Evolutionary conservation across 2,888 invertebrate genomes (phyloP).

Genomic region (Dastarcus helophoroides): DNA sequence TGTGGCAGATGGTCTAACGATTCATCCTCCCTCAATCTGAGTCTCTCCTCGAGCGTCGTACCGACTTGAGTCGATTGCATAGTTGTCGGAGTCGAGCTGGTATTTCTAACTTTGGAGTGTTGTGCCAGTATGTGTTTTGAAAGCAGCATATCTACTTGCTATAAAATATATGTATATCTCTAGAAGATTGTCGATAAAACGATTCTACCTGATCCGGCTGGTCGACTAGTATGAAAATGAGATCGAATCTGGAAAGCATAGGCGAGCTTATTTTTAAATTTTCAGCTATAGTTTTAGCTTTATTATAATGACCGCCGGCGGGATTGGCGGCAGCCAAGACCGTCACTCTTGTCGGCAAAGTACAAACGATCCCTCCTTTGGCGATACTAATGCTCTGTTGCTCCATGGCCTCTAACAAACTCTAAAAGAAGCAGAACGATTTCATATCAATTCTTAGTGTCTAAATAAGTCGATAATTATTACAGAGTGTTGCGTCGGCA

Average conservation of each 20-base stretch:
- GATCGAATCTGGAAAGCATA: slow-evolving; percentile 81
- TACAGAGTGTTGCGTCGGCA: slow-evolving; percentile 62
- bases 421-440: background rate
- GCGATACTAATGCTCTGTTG: slow-evolving; percentile 84
- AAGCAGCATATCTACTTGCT: slow-evolving; percentile 63
- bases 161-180: slow-evolving; percentile 20
- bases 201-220: slow-evolving; percentile 62
- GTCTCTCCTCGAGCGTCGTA: slow-evolving; percentile 48
- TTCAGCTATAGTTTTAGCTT: slow-evolving; percentile 75
- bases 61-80: too few relatives aligned
- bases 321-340: slow-evolving; percentile 92
- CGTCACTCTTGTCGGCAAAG: slow-evolving; percentile 70
- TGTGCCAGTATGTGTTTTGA: slow-evolving; percentile 76
- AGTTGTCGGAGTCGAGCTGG: too few relatives aligned
- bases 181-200: slow-evolving; percentile 2
- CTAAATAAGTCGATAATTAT: slow-evolving; percentile 9
- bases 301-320: slow-evolving; percentile 76
- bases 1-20: slow-evolving; percentile 61
- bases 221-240: slow-evolving; percentile 84
- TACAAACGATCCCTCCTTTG: slow-evolving; percentile 77
- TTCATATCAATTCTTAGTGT: background rate
- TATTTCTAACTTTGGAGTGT: slow-evolving; percentile 40
- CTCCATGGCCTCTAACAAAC: slow-evolving; percentile 86
- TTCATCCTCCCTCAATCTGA: slow-evolving; percentile 49
- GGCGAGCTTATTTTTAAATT: slow-evolving; percentile 81